Evolutionary conservation across 2,113 vertebrate species (phyloP).

Genomic region (Cheirogaleus medius): DNA sequence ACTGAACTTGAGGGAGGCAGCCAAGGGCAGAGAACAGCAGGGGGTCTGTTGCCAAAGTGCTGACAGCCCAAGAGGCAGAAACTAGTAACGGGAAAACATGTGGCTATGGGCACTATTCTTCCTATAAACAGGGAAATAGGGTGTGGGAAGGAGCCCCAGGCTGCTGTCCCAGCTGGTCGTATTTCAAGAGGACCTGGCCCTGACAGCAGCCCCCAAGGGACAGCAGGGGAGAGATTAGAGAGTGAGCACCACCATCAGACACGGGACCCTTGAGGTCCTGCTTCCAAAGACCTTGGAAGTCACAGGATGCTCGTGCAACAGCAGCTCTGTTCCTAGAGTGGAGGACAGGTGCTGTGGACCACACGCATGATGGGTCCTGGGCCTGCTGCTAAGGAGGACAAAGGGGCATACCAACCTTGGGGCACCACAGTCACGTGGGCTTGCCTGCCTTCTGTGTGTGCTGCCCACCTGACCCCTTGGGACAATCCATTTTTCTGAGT

Average conservation of each 20-base stretch:
- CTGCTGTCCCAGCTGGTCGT: not conserved
- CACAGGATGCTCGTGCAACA: not conserved
- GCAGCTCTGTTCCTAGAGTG: not conserved
- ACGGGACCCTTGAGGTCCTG: too few species aligned
- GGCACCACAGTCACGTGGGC: not conserved
- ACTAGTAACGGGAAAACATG: not conserved
- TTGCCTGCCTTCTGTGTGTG: not conserved
- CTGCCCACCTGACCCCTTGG: not conserved
- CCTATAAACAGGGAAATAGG: not conserved
- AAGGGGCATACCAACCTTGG: not conserved
- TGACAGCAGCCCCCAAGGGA: not conserved
- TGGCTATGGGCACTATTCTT: not conserved
- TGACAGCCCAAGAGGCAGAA: not conserved
- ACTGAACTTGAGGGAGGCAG: not conserved
- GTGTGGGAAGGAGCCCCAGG: not conserved
- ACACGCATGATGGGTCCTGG: fast-evolving
- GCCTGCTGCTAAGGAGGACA: not conserved
- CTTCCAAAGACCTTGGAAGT: not conserved
- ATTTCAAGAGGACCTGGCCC: not conserved
- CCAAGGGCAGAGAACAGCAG: not conserved
- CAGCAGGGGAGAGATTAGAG: not conserved
- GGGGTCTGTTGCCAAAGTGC: not conserved
- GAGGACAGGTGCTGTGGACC: not conserved
- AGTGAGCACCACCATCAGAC: fast-evolving
- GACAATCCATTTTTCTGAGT: not conserved